Percentiles rank a stretch among this genome's conserved stretches.
Conservation (phyloP, 2,797 vertebrate species). For the Eutrigla gurnardus region DNA sequence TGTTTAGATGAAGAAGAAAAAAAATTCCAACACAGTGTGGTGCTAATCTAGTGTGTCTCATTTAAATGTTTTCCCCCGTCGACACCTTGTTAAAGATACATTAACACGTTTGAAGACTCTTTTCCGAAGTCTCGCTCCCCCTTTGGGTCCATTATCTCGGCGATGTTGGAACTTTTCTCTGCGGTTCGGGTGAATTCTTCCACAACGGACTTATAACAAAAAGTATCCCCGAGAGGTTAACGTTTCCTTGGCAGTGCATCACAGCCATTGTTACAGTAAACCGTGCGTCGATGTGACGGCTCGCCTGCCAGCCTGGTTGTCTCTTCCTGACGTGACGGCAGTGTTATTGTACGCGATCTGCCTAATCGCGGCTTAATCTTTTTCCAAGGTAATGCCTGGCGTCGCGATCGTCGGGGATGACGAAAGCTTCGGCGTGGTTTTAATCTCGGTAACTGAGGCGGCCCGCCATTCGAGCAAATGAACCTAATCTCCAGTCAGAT, state of each 20-base stretch:
- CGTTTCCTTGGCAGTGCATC: conserved; percentile 42
- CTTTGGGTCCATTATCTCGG: conserved; percentile 7
- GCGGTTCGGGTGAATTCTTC: conserved; percentile 24
- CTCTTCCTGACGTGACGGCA: conserved; percentile 31
- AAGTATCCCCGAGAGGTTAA: conserved; percentile 30
- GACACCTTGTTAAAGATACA: conserved; percentile 34
- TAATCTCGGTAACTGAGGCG: conserved; percentile 63
- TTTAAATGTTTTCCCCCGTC: conserved; percentile 1
- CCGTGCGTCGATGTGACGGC: conserved; percentile 19
- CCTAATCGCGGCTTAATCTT: conserved; percentile 75
- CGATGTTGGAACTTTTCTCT: conserved; percentile 20
- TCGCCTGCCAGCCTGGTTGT: conserved; percentile 38
- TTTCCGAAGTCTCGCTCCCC: background rate
- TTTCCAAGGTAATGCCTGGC: conserved; percentile 67
- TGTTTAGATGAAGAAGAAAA: conserved; percentile 12
- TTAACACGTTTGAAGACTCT: conserved; percentile 35
- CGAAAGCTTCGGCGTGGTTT: conserved; percentile 62
- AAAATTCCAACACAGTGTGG: conserved; percentile 8
- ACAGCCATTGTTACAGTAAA: conserved; percentile 37
- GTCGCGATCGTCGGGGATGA: conserved; percentile 61
- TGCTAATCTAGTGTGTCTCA: conserved; percentile 19
- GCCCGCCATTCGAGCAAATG: conserved; percentile 55
- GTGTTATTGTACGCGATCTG: conserved; percentile 69
- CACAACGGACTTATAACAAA: conserved; percentile 26
- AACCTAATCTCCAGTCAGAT: conserved; percentile 74